A percentile compares a stretch with the other conserved stretches of the same genome.
Conservation (phyloP, 2,113 vertebrate species). For the Rousettus leschenaultii region DNA sequence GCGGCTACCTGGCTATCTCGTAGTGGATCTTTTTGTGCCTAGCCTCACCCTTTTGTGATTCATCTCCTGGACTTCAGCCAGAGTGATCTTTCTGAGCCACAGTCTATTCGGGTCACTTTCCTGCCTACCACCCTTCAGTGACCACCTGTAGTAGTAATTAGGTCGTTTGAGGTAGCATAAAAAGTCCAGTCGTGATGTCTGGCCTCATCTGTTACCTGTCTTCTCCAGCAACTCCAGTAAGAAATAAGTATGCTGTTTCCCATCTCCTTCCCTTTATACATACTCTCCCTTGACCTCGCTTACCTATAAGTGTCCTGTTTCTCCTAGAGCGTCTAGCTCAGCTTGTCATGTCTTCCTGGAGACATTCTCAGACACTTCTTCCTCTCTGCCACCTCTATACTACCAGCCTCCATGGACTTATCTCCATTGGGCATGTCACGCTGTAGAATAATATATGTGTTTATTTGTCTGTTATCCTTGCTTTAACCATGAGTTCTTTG, state of each 20-base stretch:
- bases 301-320: neutral
- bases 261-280: neutral
- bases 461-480: neutral
- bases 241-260: neutral
- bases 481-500: neutral
- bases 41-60: neutral
- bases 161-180: neutral
- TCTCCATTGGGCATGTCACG: neutral
- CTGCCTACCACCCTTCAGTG: neutral
- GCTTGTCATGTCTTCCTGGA: neutral
- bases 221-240: neutral
- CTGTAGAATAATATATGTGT: neutral
- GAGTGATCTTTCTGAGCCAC: neutral
- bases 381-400: neutral
- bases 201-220: neutral
- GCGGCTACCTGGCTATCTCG: neutral
- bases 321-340: neutral
- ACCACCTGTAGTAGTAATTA: neutral
- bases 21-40: neutral
- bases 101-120: neutral
- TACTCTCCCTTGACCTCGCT: neutral
- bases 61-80: neutral
- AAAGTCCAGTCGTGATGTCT: neutral
- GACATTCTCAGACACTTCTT: neutral
- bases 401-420: neutral